Evolutionary conservation across 2,797 vertebrate genomes (phyloP).

Genomic region (Pitangus sulphuratus): DNA sequence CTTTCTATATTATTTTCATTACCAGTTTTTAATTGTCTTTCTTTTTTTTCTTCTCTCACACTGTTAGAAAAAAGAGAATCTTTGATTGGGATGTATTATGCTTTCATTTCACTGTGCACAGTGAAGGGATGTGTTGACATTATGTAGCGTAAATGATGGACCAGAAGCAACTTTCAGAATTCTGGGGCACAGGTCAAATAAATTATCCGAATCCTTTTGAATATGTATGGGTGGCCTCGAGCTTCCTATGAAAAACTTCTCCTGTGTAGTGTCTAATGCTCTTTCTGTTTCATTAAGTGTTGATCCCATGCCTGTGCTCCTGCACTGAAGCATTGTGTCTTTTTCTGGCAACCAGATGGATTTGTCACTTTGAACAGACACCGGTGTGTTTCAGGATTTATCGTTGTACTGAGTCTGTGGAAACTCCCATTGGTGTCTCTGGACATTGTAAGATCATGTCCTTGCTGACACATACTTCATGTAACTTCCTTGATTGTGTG

Average conservation of each 20-base stretch:
- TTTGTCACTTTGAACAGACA: not conserved
- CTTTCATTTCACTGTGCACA: not conserved
- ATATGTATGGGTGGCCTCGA: conserved; percentile 15
- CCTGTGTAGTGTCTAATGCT: not conserved
- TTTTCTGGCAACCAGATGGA: not conserved
- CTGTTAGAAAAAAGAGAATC: not conserved
- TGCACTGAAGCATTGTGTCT: not conserved
- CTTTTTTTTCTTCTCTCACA: not conserved
- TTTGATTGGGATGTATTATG: not conserved
- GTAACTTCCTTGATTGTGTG: not conserved
- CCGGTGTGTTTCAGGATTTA: not conserved
- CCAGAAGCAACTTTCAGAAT: not conserved
- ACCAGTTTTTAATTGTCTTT: not conserved
- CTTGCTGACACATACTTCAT: not conserved
- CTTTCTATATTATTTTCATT: not conserved
- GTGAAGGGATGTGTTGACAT: not conserved
- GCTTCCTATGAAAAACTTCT: not conserved
- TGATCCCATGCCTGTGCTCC: not conserved
- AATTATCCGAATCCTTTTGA: conserved; percentile 36
- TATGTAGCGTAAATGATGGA: not conserved
- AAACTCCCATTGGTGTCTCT: not conserved
- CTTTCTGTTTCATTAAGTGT: conserved; percentile 33
- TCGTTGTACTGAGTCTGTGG: not conserved
- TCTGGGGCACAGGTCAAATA: conserved; percentile 26
- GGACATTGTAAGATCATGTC: not conserved